phyloP scores from a whole-genome alignment of 2,888 invertebrate species.

The Acutogordius australiensis region DNA sequence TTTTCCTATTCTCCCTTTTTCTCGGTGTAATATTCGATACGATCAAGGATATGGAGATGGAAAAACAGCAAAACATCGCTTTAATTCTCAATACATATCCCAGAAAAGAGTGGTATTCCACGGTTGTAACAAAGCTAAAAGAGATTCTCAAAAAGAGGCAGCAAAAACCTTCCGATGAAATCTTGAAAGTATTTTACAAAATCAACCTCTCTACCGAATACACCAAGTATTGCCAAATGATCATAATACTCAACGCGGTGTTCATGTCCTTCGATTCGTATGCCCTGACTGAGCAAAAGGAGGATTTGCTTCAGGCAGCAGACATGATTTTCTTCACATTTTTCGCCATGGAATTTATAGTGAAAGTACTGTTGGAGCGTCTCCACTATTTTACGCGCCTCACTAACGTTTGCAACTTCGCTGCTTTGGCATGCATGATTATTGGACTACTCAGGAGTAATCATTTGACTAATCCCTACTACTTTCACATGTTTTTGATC shows the following conservation, averaged over 20 bases:
- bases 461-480: not conserved
- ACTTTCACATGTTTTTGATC: conserved; percentile 1
- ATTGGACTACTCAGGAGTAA: not conserved
- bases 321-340: conserved; percentile 8
- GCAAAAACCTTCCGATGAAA: not conserved
- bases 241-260: not conserved
- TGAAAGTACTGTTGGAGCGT: not conserved
- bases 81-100: not conserved
- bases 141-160: not conserved
- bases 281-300: not conserved
- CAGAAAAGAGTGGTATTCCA: not conserved
- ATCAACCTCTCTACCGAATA: not conserved
- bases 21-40: conserved; percentile 5
- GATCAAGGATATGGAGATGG: not conserved
- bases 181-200: not conserved
- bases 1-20: not conserved
- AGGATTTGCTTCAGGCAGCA: not conserved
- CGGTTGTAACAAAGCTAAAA: not conserved
- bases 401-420: not conserved
- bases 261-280: conserved; percentile 1
- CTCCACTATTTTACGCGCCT: not conserved
- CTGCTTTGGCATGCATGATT: not conserved
- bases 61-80: not conserved
- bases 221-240: not conserved
- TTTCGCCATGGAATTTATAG: not conserved